A percentile compares a stretch with the other conserved stretches of the same genome.
Conservation (phyloP, 2,797 vertebrate species). For the Melanotaenia trifasciata region DNA sequence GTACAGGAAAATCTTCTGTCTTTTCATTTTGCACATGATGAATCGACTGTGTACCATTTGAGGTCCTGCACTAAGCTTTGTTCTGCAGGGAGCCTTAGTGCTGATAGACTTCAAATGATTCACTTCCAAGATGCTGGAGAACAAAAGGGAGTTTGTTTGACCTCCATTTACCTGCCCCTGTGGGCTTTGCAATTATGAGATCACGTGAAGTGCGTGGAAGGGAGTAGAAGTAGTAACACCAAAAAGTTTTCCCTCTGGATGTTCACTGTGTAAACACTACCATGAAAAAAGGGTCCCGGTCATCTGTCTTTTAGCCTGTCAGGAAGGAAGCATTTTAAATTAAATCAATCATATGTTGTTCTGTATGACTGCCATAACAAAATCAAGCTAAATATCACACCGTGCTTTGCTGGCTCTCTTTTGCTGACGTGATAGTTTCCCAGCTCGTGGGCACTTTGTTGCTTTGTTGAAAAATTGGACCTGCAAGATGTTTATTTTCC, state of each 20-base stretch:
- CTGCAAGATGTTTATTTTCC: constrained; percentile 79
- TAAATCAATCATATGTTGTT: constrained; percentile 47
- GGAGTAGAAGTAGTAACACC: constrained; percentile 43
- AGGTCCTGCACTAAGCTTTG: not conserved
- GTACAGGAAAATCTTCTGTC: not conserved
- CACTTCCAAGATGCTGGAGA: constrained; percentile 38
- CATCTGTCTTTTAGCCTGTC: constrained; percentile 28
- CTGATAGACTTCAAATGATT: constrained; percentile 54
- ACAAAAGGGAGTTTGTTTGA: constrained; percentile 50
- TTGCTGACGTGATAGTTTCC: constrained; percentile 73
- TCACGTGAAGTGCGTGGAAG: constrained; percentile 48
- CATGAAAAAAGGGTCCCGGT: constrained; percentile 11
- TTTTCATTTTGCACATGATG: not conserved
- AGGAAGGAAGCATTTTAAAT: constrained; percentile 57
- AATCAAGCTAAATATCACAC: constrained; percentile 68
- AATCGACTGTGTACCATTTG: constrained; percentile 5
- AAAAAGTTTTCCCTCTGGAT: constrained; percentile 60
- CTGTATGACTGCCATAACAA: constrained; percentile 52
- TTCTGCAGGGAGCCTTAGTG: constrained; percentile 18
- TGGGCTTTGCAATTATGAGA: constrained; percentile 65
- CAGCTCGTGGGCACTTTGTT: constrained; percentile 62
- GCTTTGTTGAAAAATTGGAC: constrained; percentile 71
- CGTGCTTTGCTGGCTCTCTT: constrained; percentile 64
- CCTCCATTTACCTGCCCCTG: constrained; percentile 48
- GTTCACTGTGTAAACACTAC: constrained; percentile 71